Base-by-base conservation (phyloP, 2,113 vertebrate species). In the Melanerpes aurifrons region DNA sequence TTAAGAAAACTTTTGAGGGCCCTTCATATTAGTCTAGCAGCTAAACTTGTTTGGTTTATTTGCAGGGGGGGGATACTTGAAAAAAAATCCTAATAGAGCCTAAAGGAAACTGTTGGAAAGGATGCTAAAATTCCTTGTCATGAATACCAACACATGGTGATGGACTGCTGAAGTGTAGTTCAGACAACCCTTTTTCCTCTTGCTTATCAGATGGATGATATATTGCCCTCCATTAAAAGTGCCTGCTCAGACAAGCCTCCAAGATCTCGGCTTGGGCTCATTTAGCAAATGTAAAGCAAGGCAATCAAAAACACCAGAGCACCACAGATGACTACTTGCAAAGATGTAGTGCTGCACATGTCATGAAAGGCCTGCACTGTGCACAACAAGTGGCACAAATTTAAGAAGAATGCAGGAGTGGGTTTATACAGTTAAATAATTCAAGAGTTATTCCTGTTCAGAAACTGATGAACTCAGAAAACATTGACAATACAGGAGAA, bases 331-430 rank as follows among this genome's bases (percentile, higher is more conserved):
- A 40, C 13, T 61, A 40, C 71, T 71, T 86, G 35, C 56, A 77
- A 63, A 73, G 29, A 48, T 17, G 8, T 14, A 57, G 58, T 10
- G n/a, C 59, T 64, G 37, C 12, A n/a, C 57, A 18, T 0, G 2
- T 10, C 74, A 35, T 12, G 12, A 75, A 79, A 80, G 5, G 29
- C 15, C 73, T 62, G 54, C 48, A 17, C n/a, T 25, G 15, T 6
- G 47, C 35, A 57, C 57, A 82, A 9, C 0, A 0, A 76, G 32
- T 0, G 0, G 7, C 63, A 54, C 50, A 61, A 22, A 40, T 45
- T 11, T 48, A n/a, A 48, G n/a, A n/a, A 48, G n/a, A 71, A 15
- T 0, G 6, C 47, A 68, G 7, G 37, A 74, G 20, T 15, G 12
- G 20, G 8, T 62, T 58, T 62, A 50, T 48, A 53, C 22, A 45